Base-by-base conservation (phyloP, 2,888 invertebrate genomes). In the Celastrina argiolus region DNA sequence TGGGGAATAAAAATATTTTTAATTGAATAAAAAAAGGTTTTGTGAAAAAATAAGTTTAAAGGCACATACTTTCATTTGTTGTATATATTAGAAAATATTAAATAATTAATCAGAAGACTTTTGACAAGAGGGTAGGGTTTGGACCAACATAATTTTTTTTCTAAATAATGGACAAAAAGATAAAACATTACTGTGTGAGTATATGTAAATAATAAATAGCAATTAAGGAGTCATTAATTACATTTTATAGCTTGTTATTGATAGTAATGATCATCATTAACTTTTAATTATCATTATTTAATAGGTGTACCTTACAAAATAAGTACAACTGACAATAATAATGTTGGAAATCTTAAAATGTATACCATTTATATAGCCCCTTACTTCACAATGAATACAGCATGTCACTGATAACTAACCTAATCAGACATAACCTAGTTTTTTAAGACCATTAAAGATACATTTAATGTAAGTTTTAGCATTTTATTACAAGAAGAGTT, bases 351-450 rank as follows among this genome's bases (percentile, higher is more conserved):
- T 18, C 2, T 16, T 18, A 18, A 45, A 2, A 18, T 45, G 5
- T 18, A 45, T 16, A 18, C 16, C 10, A 45, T 10, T n/a, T 42
- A 42, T n/a, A 7, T 14, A 42, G 41, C 5, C 16, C n/a, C n/a
- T n/a, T n/a, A n/a, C n/a, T n/a, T n/a, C n/a, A n/a, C n/a, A n/a
- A n/a, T n/a, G n/a, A n/a, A n/a, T n/a, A n/a, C n/a, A 51, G 51
- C 64, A 64, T 56, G 64, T 36, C 18, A 51, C 6, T 45, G 51
- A 64, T 36, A 61, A 36, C 61, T 61, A 61, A 61, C 61, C 61
- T 61, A 36, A 61, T 39, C 61, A 39, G 58, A 39, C 39, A 61
- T 61, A 61, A 61, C 61, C 61, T 39, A 61, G 22, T 12, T 51
- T 1, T 22, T 51, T 51, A 14, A 51, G 26, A 22, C 12, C 51